Evolutionary conservation across 2,888 invertebrate species (phyloP), one percentile per base, ranked within the genome.

Genomic region (Philereme vetulata): DNA sequence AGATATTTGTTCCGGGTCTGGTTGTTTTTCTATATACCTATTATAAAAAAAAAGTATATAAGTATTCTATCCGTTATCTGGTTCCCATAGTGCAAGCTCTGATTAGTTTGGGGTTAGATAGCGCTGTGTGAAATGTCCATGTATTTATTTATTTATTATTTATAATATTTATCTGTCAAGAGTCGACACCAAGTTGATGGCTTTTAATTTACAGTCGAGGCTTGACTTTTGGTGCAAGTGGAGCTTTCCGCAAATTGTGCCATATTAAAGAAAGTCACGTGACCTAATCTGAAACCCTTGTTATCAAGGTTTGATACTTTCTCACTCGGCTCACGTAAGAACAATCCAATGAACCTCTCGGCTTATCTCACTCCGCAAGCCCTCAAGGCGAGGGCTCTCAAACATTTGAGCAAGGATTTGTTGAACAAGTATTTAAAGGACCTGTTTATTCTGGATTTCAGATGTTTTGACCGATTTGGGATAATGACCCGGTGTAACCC

Each of bases 341-440:
- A 65, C 56, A 63, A 51, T 32, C 59, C 34, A 11, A 65, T 72
- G 33, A 53, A 47, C 48, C 35, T 48, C 52, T 64, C 56, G 63
- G 55, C 38, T 60, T 56, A 68, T 66, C 65, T 21, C 36, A 44
- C 56, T 36, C 50, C 38, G 66, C 66, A 64, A 61, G 66, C 65
- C 67, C 58, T 64, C 11, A 40, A 44, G 50, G 60, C 44, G 46
- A 67, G 65, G 50, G 62, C 65, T 66, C 65, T 71, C 60, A 69
- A 74, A 76, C 71, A 68, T 74, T 74, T 70, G 66, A 66, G 66
- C 66, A 72, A 68, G 72, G 70, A 71, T 72, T 72, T 62, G 49
- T 56, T 60, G 67, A 67, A 69, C 66, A 72, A 60, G 57, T 67
- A 68, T 72, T 73, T 65, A 65, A 68, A 65, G 70, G 65, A 53